Evolutionary conservation across 2,797 vertebrate species (phyloP), one percentile per base, ranked within the genome.

Genomic region (Danionella dracula): DNA sequence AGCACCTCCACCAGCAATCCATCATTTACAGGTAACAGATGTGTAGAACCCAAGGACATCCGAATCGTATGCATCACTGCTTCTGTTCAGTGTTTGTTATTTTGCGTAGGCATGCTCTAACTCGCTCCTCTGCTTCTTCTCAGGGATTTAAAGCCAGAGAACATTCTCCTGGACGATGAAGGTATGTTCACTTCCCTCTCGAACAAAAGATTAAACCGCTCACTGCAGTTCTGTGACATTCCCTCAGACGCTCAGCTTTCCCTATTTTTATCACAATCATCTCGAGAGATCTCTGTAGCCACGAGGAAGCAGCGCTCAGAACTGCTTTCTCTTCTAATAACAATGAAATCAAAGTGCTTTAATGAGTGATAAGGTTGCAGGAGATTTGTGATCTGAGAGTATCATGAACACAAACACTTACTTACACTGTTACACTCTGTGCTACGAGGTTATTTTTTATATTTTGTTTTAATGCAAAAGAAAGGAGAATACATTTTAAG

Each of bases 71-170:
- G n/a, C n/a, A n/a, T n/a, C n/a, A n/a, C n/a, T n/a, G n/a, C n/a
- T n/a, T n/a, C n/a, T n/a, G n/a, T n/a, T n/a, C n/a, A n/a, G n/a
- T n/a, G n/a, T n/a, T n/a, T n/a, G n/a, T n/a, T n/a, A n/a, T n/a
- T n/a, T n/a, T n/a, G n/a, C n/a, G n/a, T n/a, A n/a, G n/a, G n/a
- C n/a, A n/a, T n/a, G n/a, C n/a, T n/a, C n/a, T n/a, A 27, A 27
- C 23, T 6, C 23, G 23, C 23, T 38, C 83, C 62, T 70, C 42
- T 73, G 62, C 1, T 27, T 27, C 3, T 27, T 27, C n/a, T n/a
- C 83, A 99, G 96, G 80, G 96, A 99, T 74, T 77, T 99, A 81
- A 99, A 99, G 81, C 96, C 96, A 72, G 96, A 99, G 75, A 99
- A 99, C 75, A 98, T 99, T 75, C 83, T 99, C 55, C 73, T 99